Conservation (phyloP, 2,797 vertebrate species). For the Cephalopachus bancanus region DNA sequence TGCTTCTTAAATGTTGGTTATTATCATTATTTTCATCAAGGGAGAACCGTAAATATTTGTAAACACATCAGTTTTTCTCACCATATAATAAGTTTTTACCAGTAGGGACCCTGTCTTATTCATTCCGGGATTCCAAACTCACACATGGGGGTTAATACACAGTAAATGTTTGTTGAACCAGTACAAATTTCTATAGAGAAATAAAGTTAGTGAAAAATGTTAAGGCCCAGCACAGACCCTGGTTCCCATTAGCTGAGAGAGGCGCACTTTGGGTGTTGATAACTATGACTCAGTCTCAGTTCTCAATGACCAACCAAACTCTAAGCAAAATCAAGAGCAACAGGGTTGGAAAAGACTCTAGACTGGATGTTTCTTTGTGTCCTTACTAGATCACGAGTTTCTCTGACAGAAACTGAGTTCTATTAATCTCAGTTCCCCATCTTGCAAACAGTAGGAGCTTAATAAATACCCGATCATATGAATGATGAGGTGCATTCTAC, state of each 20-base stretch:
- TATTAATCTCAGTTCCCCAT: not conserved
- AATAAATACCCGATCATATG: not conserved
- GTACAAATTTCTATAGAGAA: not conserved
- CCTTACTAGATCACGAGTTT: not conserved
- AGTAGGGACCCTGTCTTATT: not conserved
- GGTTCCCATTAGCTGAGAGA: not conserved
- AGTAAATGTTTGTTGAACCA: not conserved
- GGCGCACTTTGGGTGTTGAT: not conserved
- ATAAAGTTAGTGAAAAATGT: not conserved
- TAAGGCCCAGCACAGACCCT: not conserved
- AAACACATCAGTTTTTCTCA: conserved; percentile 17
- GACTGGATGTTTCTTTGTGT: not conserved
- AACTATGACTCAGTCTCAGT: not conserved
- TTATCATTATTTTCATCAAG: not conserved
- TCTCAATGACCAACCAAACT: not conserved
- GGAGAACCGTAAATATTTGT: not conserved
- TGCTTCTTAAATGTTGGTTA: not conserved
- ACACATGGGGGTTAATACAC: not conserved
- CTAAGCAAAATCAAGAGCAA: not conserved
- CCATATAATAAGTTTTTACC: not conserved
- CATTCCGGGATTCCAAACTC: not conserved
- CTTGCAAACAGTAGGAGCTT: not conserved
- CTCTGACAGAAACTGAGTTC: not conserved
- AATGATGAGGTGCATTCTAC: not conserved
- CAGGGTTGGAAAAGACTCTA: not conserved